These are phyloP conservation scores for Gymnogyps californianus DNA, from an alignment of 2,113 vertebrate species.

Conservation along the genomic window DNA sequence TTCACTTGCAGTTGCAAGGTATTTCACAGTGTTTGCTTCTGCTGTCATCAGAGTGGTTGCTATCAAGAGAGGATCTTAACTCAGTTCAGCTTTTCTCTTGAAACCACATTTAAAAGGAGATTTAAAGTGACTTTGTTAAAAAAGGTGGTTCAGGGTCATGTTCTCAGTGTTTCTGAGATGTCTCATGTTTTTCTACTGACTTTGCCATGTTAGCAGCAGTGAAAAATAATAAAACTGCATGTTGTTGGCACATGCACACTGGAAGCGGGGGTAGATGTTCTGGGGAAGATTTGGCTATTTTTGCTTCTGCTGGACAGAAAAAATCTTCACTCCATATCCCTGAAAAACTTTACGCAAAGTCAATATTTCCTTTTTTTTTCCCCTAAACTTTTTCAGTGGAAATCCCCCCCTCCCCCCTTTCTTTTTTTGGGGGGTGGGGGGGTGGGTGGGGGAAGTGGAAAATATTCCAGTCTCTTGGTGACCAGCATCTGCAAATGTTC, in stretches of 20 bases:
- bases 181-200: conserved; percentile 47
- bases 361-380: neutral
- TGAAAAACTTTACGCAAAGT: conserved; percentile 33
- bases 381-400: neutral
- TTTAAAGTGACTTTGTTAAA: neutral
- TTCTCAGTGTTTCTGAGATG: conserved; percentile 3
- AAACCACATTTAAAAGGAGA: neutral
- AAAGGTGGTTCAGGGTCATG: neutral
- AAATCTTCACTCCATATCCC: neutral
- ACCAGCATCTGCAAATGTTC: neutral
- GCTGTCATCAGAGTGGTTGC: neutral
- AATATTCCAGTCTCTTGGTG: neutral
- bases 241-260: neutral
- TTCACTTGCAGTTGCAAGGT: neutral
- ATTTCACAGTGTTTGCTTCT: neutral
- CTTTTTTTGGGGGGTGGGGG: neutral
- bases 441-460: neutral
- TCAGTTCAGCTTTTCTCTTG: neutral
- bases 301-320: conserved; percentile 34
- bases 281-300: conserved; percentile 19
- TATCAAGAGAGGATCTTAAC: neutral
- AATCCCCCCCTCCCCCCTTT: neutral
- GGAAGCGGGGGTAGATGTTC: conserved; percentile 1
- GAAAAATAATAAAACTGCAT: conserved; percentile 6
- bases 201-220: neutral